Percentiles rank a stretch among this genome's conserved stretches.
Conservation (phyloP, 2,113 vertebrate genomes). For the Trogon surrucura region DNA sequence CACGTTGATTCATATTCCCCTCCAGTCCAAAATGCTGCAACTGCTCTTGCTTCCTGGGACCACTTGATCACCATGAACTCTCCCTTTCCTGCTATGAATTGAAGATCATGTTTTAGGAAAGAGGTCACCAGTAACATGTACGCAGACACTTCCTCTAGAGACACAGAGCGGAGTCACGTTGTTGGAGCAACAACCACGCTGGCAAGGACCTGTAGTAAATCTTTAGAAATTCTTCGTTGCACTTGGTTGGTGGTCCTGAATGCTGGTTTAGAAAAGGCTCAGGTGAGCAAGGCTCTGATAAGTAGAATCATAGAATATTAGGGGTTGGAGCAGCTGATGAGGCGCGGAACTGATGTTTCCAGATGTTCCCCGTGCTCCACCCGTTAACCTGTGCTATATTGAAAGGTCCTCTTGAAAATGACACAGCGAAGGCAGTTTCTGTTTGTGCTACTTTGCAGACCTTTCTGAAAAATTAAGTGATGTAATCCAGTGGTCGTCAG, state of each 20-base stretch:
- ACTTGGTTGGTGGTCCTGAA: not conserved
- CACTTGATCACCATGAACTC: not conserved
- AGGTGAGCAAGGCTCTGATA: not conserved
- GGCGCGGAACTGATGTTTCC: not conserved
- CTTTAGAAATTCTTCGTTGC: not conserved
- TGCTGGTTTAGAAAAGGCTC: not conserved
- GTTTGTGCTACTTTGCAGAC: not conserved
- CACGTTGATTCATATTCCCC: not conserved
- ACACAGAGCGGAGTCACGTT: not conserved
- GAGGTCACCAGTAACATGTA: not conserved
- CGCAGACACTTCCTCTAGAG: not conserved
- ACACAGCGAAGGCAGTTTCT: not conserved
- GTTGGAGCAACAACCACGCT: not conserved
- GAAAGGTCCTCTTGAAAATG: not conserved
- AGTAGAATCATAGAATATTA: not conserved
- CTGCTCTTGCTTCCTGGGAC: not conserved
- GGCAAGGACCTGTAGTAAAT: not conserved
- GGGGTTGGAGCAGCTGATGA: not conserved
- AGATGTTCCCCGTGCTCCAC: not conserved
- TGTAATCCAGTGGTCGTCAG: not conserved
- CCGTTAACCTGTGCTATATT: not conserved
- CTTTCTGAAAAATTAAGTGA: not conserved
- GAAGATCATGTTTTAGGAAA: not conserved
- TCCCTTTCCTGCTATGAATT: not conserved
- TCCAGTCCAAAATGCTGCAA: not conserved